Evolutionary conservation across 1,140 invertebrate species (phyloP).

Genomic region (Macrosteles quadrilineatus): DNA sequence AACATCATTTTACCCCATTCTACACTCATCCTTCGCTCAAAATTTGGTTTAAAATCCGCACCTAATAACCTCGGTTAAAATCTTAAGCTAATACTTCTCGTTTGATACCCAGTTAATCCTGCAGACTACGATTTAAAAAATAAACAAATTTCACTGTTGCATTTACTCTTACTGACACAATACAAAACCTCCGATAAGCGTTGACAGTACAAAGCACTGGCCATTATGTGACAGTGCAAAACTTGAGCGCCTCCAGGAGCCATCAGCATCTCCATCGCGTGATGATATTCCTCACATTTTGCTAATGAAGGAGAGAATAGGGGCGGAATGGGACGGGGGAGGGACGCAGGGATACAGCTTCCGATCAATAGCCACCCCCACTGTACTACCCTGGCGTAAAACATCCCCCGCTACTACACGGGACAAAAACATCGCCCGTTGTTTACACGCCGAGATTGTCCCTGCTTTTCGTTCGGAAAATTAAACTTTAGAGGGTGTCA

Average conservation of each 20-base stretch:
- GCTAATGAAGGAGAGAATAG: constrained; percentile 12
- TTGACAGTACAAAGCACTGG: no score
- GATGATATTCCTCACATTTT: constrained; percentile 27
- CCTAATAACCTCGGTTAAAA: no score
- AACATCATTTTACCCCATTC: no score
- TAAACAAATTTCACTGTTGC: no score
- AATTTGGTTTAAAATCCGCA: no score
- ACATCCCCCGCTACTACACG: not conserved
- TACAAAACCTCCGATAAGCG: not conserved
- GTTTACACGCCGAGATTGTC: constrained; percentile 4
- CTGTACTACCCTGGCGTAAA: not conserved
- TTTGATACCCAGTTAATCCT: no score
- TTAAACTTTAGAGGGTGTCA: no score
- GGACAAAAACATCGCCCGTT: not conserved
- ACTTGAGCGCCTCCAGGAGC: not conserved
- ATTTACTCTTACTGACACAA: not conserved
- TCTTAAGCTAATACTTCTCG: no score
- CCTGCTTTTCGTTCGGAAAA: not conserved
- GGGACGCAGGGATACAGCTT: constrained; percentile 9
- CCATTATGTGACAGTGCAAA: not conserved
- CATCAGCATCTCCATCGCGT: not conserved
- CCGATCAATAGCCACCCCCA: constrained; percentile 18
- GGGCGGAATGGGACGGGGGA: not conserved
- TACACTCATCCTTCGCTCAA: no score
- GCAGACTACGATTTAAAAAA: no score